phyloP scores from a whole-genome alignment of 1,140 invertebrate genomes.

The Drosophila persimilis region DNA sequence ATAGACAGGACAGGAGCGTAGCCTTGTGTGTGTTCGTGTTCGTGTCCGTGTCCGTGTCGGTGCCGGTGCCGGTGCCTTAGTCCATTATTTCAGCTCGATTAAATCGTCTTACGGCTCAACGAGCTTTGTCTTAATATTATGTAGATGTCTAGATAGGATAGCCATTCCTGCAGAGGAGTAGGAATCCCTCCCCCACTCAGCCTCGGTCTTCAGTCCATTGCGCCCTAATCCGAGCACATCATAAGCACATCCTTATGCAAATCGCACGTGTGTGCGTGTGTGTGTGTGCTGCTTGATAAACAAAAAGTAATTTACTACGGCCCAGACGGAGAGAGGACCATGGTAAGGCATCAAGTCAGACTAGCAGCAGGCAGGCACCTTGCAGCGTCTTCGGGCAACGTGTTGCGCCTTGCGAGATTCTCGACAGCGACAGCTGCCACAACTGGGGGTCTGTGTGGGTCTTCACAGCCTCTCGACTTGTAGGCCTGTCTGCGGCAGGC shows the following conservation, averaged over 20 bases:
- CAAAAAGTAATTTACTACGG: slow-evolving; percentile 78
- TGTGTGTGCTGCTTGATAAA: slow-evolving; percentile 67
- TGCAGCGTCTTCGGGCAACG: slow-evolving; percentile 69
- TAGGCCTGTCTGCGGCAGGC: slow-evolving; percentile 40
- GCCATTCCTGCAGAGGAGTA: slow-evolving; percentile 20
- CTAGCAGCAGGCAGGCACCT: slow-evolving; percentile 41
- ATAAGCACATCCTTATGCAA: slow-evolving; percentile 81
- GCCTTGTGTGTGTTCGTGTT: slow-evolving; percentile 7
- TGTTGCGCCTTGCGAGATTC: slow-evolving; percentile 72
- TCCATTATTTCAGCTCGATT: slow-evolving; percentile 80
- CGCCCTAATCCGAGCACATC: slow-evolving; percentile 75
- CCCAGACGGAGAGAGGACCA: slow-evolving; percentile 40
- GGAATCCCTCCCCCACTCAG: background rate
- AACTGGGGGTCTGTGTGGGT: background rate
- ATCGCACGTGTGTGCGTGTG: slow-evolving; percentile 42
- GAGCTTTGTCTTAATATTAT: slow-evolving; percentile 81
- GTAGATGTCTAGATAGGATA: slow-evolving; percentile 80
- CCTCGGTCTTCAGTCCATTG: slow-evolving; percentile 55
- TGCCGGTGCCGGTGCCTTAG: slow-evolving; percentile 47
- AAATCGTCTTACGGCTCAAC: slow-evolving; percentile 80
- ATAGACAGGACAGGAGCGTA: slow-evolving; percentile 2
- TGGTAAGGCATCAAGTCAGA: slow-evolving; percentile 15
- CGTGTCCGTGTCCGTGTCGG: slow-evolving; percentile 20
- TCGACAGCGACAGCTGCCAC: slow-evolving; percentile 33
- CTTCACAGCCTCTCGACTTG: background rate